Conservation (phyloP, 53 echinoderm and acorn worm genomes). For the Mesocentrotus franciscanus region DNA sequence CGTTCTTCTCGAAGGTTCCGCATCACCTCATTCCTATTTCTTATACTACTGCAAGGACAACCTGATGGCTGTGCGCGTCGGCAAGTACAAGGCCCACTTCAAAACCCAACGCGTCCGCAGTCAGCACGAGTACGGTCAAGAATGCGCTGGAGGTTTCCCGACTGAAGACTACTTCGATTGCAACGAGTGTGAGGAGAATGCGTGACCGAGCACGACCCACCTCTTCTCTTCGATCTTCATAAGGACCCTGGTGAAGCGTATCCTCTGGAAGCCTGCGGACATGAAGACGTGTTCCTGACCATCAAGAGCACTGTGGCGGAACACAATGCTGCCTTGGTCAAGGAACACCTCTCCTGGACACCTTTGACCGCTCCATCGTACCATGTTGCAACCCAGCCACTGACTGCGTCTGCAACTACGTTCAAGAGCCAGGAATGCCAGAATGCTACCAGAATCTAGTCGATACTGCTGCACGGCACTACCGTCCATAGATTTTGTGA, state of each 20-base stretch:
- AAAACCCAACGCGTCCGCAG: conserved; percentile 64
- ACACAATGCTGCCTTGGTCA: conserved; percentile 69
- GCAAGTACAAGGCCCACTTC: conserved; percentile 80
- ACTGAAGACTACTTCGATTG: conserved; percentile 65
- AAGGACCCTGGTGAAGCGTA: conserved; percentile 84
- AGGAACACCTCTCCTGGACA: conserved; percentile 68
- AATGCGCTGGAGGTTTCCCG: conserved; percentile 65
- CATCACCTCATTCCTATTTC: conserved; percentile 70
- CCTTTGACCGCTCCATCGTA: conserved; percentile 15
- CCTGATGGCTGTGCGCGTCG: conserved; percentile 78
- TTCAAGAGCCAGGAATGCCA: conserved; percentile 19
- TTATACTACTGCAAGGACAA: conserved; percentile 80
- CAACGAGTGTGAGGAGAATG: conserved; percentile 62
- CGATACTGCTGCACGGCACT: not conserved
- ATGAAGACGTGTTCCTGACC: conserved; percentile 48
- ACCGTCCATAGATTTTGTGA: not conserved
- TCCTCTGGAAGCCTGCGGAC: conserved; percentile 61
- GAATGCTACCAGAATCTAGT: conserved; percentile 45
- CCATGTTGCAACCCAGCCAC: conserved; percentile 76
- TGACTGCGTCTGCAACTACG: conserved; percentile 65
- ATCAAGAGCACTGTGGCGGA: conserved; percentile 51
- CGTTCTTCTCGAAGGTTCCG: conserved; percentile 63
- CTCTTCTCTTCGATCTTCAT: conserved; percentile 77
- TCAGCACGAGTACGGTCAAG: conserved; percentile 26
- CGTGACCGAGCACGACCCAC: conserved; percentile 82